Conservation (phyloP, 2,113 vertebrate genomes). For the Oncorhynchus kisutch region DNA sequence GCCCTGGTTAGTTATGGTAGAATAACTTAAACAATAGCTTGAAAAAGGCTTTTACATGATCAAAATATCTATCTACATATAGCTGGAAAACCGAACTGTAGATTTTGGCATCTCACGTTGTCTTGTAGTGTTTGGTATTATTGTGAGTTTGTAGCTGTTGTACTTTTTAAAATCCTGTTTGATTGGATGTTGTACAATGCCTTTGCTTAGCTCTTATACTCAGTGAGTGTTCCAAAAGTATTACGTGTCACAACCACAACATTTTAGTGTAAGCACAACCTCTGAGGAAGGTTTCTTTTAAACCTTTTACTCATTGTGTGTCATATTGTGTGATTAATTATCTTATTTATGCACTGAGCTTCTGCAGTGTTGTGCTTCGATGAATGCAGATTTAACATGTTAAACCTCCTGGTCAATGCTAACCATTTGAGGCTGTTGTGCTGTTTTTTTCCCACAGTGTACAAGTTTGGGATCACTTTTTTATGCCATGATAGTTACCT, state of each 20-base stretch:
- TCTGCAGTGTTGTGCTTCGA: background rate
- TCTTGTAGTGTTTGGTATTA: background rate
- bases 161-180: background rate
- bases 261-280: background rate
- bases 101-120: background rate
- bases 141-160: background rate
- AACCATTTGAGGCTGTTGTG: background rate
- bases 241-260: background rate
- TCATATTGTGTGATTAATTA: background rate
- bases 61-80: background rate
- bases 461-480: background rate
- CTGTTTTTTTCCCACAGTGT: background rate
- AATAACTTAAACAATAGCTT: background rate
- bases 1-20: background rate
- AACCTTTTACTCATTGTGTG: no score
- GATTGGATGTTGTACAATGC: background rate
- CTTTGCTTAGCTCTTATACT: background rate
- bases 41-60: background rate
- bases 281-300: background rate
- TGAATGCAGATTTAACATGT: background rate
- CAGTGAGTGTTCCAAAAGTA: no score
- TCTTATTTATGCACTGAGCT: background rate
- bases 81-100: background rate
- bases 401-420: no score
- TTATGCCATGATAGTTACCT: background rate